Conservation (phyloP, 2,113 vertebrate genomes). For the Mustela nigripes region DNA sequence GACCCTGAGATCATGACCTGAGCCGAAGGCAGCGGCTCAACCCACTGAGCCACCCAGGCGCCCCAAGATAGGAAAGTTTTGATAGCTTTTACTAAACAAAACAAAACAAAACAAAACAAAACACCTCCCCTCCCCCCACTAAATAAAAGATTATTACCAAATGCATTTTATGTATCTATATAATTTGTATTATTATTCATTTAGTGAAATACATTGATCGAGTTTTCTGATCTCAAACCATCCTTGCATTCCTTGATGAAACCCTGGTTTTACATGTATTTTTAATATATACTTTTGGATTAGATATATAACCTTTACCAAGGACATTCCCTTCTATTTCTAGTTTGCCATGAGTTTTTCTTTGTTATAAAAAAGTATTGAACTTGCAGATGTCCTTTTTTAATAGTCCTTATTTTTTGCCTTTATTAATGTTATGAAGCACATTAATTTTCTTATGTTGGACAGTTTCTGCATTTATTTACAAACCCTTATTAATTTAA, state of each 20-base stretch:
- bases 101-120: not conserved
- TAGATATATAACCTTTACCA: not conserved
- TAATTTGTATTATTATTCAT: not conserved
- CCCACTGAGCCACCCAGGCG: too few relatives aligned
- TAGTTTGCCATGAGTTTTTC: not conserved
- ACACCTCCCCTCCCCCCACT: not conserved
- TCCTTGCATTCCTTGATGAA: not conserved
- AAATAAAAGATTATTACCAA: constrained; percentile 2
- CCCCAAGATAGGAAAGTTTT: not conserved
- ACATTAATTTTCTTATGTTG: not conserved
- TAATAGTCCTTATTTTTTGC: constrained; percentile 8
- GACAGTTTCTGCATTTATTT: not conserved
- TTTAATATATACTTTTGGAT: not conserved
- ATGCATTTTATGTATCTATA: not conserved
- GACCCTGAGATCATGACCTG: too few relatives aligned
- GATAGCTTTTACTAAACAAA: not conserved
- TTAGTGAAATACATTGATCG: not conserved
- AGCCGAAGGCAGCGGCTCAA: too few relatives aligned
- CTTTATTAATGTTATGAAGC: not conserved
- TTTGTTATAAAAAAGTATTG: constrained; percentile 14
- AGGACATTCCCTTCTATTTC: not conserved
- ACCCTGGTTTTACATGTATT: not conserved
- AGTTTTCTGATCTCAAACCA: not conserved
- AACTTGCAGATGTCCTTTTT: not conserved
- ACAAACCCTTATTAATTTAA: not conserved